These are phyloP conservation scores for Brachypodius melanocephalos DNA, from an alignment of 2,113 vertebrate genomes.

Conservation along the genomic window DNA sequence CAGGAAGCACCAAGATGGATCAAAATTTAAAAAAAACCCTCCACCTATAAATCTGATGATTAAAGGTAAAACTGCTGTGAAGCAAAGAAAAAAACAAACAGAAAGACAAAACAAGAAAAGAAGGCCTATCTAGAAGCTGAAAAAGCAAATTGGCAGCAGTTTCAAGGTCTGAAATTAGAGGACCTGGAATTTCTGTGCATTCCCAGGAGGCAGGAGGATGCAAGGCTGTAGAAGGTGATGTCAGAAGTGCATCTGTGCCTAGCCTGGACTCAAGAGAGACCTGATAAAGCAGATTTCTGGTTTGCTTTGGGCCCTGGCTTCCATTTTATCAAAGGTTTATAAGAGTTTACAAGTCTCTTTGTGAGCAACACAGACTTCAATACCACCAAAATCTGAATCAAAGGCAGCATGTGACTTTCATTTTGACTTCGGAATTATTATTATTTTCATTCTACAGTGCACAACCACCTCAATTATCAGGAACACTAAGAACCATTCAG, in stretches of 20 bases:
- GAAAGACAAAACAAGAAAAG: neutral
- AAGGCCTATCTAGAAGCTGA: neutral
- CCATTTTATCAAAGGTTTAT: neutral
- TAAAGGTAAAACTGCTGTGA: neutral
- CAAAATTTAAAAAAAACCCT: neutral
- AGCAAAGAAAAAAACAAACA: neutral
- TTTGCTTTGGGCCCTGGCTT: neutral
- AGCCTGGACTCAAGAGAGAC: neutral
- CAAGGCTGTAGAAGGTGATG: neutral
- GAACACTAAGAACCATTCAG: neutral
- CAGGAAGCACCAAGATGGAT: neutral
- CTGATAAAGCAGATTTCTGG: neutral
- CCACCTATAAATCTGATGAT: neutral
- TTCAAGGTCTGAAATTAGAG: neutral
- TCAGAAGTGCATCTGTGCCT: neutral
- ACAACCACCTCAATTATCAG: neutral
- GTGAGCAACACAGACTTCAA: neutral
- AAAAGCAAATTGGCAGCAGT: neutral
- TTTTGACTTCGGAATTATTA: conserved; percentile 29
- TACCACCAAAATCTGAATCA: neutral
- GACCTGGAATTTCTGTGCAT: neutral
- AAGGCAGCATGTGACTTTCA: neutral
- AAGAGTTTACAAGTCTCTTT: neutral
- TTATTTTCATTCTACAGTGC: neutral
- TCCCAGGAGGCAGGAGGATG: neutral